Evolutionary conservation across 2,113 vertebrate species (phyloP), one percentile per base, ranked within the genome.

Genomic region (Colistium nudipinnis): DNA sequence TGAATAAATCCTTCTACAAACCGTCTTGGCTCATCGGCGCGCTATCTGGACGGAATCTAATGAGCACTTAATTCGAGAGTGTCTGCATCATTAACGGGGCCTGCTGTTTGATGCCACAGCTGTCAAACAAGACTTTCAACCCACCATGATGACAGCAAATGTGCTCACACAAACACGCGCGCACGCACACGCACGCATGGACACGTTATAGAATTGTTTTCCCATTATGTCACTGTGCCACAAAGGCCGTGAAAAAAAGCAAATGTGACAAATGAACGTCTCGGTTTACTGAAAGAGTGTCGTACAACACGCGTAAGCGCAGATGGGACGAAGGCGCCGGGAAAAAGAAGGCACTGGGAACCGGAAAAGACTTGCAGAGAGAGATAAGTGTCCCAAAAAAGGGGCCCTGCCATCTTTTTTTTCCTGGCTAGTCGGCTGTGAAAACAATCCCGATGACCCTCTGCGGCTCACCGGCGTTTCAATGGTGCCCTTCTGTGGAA

Each of bases 111-210:
- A 87, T 84, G 75, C 62, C 70, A 57, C 56, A 79, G 69, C 76
- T 76, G 80, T 88, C 66, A 84, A 78, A 63, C 13, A 36, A 75
- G 59, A 53, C 82, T 90, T 87, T 87, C 70, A 82, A 81, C 70
- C 66, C 16, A 19, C 52, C 45, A 30, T 31, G 44, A 60, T 1
- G 44, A 62, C 59, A 53, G n/a, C 19, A 57, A 62, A 27, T 22
- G 30, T 39, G 39, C 39, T 33, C 1, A 28, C 12, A 10, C 20
- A 39, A 33, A 52, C 16, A 17, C 39, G 39, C 39, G 38, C 1
- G 49, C 12, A 10, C 20, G 44, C 33, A 52, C 16, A 17, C 6
- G 25, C 30, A 22, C 36, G 17, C 20, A 12, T 45, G 44, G 16
- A 52, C 25, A 60, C 17, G 51, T 20, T 55, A 14, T 25, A 11